Conservation (phyloP, 2,113 vertebrate genomes). For the Austrofundulus limnaeus region DNA sequence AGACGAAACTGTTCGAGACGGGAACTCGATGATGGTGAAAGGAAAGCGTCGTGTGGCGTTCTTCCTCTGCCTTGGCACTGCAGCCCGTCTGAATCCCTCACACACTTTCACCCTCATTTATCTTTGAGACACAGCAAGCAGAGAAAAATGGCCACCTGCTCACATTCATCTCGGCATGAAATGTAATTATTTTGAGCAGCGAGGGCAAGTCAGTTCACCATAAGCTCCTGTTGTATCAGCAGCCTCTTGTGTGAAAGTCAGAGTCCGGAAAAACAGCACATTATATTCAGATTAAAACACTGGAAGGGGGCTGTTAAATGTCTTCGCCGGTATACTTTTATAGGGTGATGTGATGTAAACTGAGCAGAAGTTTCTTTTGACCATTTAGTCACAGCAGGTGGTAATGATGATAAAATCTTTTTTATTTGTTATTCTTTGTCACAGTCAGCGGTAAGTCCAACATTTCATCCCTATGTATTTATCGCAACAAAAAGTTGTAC, state of each 20-base stretch:
- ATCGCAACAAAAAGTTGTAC: neutral
- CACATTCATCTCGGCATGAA: conserved; percentile 46
- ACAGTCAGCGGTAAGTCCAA: neutral
- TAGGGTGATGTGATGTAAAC: neutral
- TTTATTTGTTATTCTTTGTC: neutral
- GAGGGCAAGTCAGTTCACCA: conserved; percentile 21
- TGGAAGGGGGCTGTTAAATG: neutral
- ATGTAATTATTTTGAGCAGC: conserved; percentile 51
- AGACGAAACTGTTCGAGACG: conserved; percentile 15
- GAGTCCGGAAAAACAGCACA: conserved; percentile 10
- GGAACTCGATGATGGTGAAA: conserved; percentile 4
- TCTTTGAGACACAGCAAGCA: conserved; percentile 53
- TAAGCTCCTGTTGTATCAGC: conserved; percentile 7
- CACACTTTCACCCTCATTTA: conserved; percentile 55
- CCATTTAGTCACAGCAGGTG: neutral
- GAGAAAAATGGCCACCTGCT: conserved; percentile 61
- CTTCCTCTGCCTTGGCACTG: conserved; percentile 10
- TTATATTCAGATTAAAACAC: neutral
- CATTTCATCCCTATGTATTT: neutral
- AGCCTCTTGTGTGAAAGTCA: conserved; percentile 15
- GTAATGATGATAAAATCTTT: neutral
- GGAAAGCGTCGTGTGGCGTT: conserved; percentile 7
- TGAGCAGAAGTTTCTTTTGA: neutral
- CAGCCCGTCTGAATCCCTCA: conserved; percentile 46
- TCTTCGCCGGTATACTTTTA: neutral